Conservation (phyloP, 2,888 invertebrate species). For the Sinodicranocentrus sp. region DNA sequence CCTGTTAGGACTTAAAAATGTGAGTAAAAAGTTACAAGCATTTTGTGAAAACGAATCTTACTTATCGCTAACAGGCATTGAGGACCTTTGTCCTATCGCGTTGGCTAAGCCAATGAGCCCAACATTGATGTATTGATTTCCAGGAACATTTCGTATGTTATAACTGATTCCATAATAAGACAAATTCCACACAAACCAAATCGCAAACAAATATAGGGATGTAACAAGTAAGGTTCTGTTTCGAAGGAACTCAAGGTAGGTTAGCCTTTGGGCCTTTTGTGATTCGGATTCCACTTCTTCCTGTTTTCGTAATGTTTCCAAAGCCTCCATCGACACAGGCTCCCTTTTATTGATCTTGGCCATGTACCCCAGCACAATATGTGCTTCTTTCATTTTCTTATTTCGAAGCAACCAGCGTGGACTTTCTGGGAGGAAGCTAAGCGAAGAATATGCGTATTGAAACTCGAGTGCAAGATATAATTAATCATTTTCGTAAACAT, state of each 20-base stretch:
- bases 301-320: slow-evolving; percentile 64
- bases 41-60: not conserved
- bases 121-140: slow-evolving; percentile 63
- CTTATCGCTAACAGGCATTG: slow-evolving; percentile 63
- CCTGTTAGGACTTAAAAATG: not conserved
- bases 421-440: slow-evolving; percentile 72
- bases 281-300: slow-evolving; percentile 50
- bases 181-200: slow-evolving; percentile 66
- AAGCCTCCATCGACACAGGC: slow-evolving; percentile 35
- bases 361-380: slow-evolving; percentile 66
- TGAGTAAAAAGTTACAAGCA: not conserved
- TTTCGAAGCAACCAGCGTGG: slow-evolving; percentile 74
- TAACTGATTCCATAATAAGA: slow-evolving; percentile 68
- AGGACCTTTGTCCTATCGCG: slow-evolving; percentile 62
- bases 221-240: slow-evolving; percentile 40
- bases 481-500: not conserved
- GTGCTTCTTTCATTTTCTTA: slow-evolving; percentile 66
- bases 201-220: slow-evolving; percentile 58
- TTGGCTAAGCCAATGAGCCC: slow-evolving; percentile 62
- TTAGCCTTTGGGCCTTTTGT: slow-evolving; percentile 19
- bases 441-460: not conserved
- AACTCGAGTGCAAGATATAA: not conserved
- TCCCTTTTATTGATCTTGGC: slow-evolving; percentile 70
- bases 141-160: slow-evolving; percentile 68
- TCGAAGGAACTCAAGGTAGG: slow-evolving; percentile 65